Base-by-base conservation (phyloP, 2,888 invertebrate genomes). In the Acanthosepion lycidas region DNA sequence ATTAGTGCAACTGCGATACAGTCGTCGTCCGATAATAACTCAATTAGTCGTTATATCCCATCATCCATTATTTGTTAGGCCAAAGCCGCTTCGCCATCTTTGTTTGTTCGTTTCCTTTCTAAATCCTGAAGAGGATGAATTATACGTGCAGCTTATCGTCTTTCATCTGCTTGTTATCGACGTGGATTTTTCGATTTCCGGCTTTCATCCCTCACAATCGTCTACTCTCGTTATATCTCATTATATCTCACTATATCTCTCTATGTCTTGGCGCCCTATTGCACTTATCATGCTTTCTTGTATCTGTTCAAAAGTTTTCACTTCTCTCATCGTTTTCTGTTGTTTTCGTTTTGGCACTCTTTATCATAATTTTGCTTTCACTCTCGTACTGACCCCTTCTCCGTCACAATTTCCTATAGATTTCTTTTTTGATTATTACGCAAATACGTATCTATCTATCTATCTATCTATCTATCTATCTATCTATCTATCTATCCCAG, bases 91-190 rank as follows among this genome's bases (percentile, higher is more conserved):
- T 78, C 78, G n/a, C n/a, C 78, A n/a, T 78, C 78, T 15, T 78
- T 78, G 78, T 78, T 78, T 78, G n/a, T 78, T 33, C 78, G 5
- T 78, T 78, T n/a, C 78, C 78, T 78, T 78, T 78, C 78, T 78
- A 78, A 78, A 78, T 78, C 78, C 15, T 78, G 28, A n/a, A n/a
- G 78, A 78, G 78, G 78, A 78, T 78, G 78, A 78, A 78, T 78
- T 78, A 78, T n/a, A 78, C 33, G 78, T 78, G n/a, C n/a, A 18
- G 78, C 78, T 78, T 78, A 78, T 78, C 78, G 78, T 78, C 78
- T 78, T 33, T 78, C 78, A 78, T 78, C 78, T 78, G 78, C 78
- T 78, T 78, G 78, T 78, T 78, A 78, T 78, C 78, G n/a, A 78
- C 78, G 78, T 78, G 78, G 78, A 78, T 78, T 18, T 78, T 33